Evolutionary conservation across 2,888 invertebrate genomes (phyloP), one percentile per base, ranked within the genome.

Genomic region (Neoascia interrupta): DNA sequence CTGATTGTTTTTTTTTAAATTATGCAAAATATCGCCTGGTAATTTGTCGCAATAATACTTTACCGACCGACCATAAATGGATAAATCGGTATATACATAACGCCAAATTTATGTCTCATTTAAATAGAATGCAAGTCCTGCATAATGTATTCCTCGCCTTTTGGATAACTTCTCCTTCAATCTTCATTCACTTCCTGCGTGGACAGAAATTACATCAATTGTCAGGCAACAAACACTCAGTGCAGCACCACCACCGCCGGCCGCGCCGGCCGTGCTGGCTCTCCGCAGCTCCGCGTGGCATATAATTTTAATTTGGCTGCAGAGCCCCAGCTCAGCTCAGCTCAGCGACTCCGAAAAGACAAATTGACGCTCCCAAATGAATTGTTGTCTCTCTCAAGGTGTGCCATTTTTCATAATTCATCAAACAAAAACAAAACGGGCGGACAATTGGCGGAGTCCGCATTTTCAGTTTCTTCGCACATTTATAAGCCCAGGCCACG

Each of bases 321-420:
- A 58, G 15, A 19, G 28, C 51, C 19, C 2, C 61, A 47, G 34
- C 47, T 23, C 58, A 26, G n/a, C 45, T 31, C 54, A 34, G 5
- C 34, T 63, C 39, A 37, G 26, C 43, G 47, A 61, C 47, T 56
- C 36, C 28, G 47, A 26, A 23, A 41, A 68, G 68, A 75, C 74
- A 75, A 79, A 72, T 66, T 60, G 79, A 79, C 79, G 79, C 79
- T 73, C 79, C 79, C 72, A 73, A 73, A 73, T 79, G 79, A 73
- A 79, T 79, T 79, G 79, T 79, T 72, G 79, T 79, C 73, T 72
- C n/a, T n/a, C 73, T 51, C 60, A 79, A 73, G 79, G 79, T 79
- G 79, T 79, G 79, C 61, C 79, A 79, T 79, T 79, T 79, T 79
- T 79, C 73, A 79, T 79, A 79, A 73, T 79, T 79, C 79, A 79